These are phyloP conservation scores for Enteromius fasciolatus DNA, from an alignment of 2,797 vertebrate species.

Conservation along the genomic window DNA sequence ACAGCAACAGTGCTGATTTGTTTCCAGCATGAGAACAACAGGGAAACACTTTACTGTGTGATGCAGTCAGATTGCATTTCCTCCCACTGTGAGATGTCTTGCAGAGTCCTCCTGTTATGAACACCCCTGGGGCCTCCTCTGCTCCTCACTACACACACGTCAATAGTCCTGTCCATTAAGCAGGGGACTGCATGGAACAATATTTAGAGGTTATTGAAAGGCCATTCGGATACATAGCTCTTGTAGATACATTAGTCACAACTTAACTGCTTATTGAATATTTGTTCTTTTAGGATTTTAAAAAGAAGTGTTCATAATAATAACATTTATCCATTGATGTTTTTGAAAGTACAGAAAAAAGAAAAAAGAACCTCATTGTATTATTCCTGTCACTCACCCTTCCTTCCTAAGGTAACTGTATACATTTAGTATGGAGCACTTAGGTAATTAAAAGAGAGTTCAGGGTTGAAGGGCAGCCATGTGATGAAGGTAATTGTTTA, in stretches of 20 bases:
- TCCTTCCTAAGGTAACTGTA: background rate
- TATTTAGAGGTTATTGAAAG: slow-evolving; percentile 48
- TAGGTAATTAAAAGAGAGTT: background rate
- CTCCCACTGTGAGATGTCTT: slow-evolving; percentile 30
- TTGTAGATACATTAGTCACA: background rate
- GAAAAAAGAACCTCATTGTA: background rate
- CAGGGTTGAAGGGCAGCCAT: background rate
- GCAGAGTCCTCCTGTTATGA: slow-evolving; percentile 29
- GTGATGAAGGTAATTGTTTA: slow-evolving; percentile 8
- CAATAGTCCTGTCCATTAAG: slow-evolving; percentile 40
- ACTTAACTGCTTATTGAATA: background rate
- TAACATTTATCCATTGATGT: background rate
- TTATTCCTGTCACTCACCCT: background rate
- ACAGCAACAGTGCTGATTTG: slow-evolving; percentile 20
- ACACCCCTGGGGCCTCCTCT: slow-evolving; percentile 21
- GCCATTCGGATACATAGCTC: slow-evolving; percentile 21
- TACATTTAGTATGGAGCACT: slow-evolving; percentile 1
- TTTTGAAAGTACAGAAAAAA: background rate
- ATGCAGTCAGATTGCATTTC: slow-evolving; percentile 47
- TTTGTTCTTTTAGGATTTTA: background rate
- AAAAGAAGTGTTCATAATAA: slow-evolving; percentile 1
- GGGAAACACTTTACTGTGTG: slow-evolving; percentile 39
- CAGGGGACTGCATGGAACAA: slow-evolving; percentile 3
- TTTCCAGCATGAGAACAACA: slow-evolving; percentile 37
- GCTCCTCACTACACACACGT: slow-evolving; percentile 26